Conservation (phyloP, 2,888 invertebrate genomes). For the Andrena hattorfiana region DNA sequence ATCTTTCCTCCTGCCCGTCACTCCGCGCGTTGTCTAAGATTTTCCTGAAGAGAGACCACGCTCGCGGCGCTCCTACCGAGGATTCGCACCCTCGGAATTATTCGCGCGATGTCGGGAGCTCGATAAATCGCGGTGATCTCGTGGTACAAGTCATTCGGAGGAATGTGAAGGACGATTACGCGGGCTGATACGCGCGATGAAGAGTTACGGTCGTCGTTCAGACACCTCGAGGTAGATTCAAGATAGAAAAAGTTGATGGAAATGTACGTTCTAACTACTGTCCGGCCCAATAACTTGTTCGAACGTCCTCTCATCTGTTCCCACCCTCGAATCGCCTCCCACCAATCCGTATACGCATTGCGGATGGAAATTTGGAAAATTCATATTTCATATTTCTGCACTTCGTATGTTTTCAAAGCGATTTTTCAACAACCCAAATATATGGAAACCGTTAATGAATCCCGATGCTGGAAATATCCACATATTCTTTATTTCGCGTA, state of each 20-base stretch:
- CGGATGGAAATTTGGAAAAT: background rate
- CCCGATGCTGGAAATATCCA: background rate
- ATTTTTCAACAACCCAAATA: too few relatives aligned
- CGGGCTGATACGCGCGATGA: background rate
- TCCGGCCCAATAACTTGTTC: too few relatives aligned
- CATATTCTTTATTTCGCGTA: background rate
- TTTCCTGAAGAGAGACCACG: background rate
- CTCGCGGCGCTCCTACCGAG: background rate
- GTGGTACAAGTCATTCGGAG: too few relatives aligned
- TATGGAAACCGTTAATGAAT: background rate
- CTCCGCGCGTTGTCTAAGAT: background rate
- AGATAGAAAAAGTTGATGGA: too few relatives aligned
- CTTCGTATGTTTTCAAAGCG: background rate
- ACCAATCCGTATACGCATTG: too few relatives aligned
- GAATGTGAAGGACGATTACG: background rate
- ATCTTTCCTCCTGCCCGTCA: constrained; percentile 22
- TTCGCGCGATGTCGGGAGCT: background rate
- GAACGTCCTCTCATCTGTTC: too few relatives aligned
- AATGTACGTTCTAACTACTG: too few relatives aligned
- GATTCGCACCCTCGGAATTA: background rate
- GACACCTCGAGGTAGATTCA: too few relatives aligned
- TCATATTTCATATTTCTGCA: background rate
- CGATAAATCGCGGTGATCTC: constrained; percentile 1
- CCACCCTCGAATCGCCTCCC: too few relatives aligned
- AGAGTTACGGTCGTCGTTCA: too few relatives aligned